A percentile compares a stretch with the other conserved stretches of the same genome.
Conservation (phyloP, 2,888 invertebrate genomes). For the Meganola albula region DNA sequence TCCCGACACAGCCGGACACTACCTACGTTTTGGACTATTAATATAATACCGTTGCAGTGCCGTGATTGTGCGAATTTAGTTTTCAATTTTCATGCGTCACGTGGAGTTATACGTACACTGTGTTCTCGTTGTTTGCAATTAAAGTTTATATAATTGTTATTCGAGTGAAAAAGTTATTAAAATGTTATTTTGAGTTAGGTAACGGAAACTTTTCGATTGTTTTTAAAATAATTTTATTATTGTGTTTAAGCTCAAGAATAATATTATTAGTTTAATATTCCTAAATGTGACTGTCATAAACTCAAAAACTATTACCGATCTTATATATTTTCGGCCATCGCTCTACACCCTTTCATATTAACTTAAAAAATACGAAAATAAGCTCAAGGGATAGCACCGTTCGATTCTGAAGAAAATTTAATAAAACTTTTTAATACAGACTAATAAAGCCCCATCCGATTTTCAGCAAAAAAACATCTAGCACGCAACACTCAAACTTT, state of each 20-base stretch:
- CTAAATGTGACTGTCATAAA: too few relatives aligned
- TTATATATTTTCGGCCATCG: too few relatives aligned
- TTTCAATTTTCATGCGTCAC: constrained; percentile 47
- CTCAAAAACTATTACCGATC: too few relatives aligned
- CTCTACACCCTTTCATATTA: constrained; percentile 33
- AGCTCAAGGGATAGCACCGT: constrained; percentile 33
- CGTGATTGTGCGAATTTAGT: constrained; percentile 44
- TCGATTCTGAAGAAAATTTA: constrained; percentile 21
- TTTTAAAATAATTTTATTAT: too few relatives aligned
- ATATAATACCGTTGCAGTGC: constrained; percentile 35
- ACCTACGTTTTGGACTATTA: constrained; percentile 35
- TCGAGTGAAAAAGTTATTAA: constrained; percentile 27
- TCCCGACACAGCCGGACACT: constrained; percentile 54
- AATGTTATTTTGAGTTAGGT: background rate
- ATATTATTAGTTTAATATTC: too few relatives aligned
- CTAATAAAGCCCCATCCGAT: constrained; percentile 22
- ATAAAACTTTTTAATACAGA: constrained; percentile 8
- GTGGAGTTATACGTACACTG: constrained; percentile 44
- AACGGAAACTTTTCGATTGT: background rate
- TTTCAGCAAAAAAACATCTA: constrained; percentile 43
- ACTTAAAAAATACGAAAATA: constrained; percentile 25
- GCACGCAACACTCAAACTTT: constrained; percentile 37
- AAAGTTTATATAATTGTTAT: constrained; percentile 36
- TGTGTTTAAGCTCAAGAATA: too few relatives aligned
- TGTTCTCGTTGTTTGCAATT: constrained; percentile 23